Evolutionary conservation across 2,888 invertebrate species (phyloP), one percentile per base, ranked within the genome.

Genomic region (Altica lythri): DNA sequence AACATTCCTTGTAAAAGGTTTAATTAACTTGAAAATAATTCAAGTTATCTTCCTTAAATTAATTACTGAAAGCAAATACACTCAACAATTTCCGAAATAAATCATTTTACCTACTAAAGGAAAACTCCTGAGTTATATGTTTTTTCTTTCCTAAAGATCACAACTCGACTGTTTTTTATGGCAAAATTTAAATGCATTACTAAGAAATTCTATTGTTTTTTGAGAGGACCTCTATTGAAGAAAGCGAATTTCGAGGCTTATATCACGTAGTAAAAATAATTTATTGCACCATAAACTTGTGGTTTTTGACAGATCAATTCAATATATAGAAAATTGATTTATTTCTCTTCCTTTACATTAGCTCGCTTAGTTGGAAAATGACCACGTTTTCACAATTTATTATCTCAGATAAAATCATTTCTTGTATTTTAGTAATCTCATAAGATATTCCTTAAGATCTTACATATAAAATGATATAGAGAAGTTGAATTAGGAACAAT

Each of bases 191-290:
- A 47, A 47, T 47, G 47, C 47, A 38, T 29, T 29, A 47, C 37
- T 18, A 27, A 38, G 37, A 25, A 29, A 47, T 29, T 37, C 34
- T 29, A 47, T 47, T 47, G 47, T 47, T 47, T 47, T 47, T 47
- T 47, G 9, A 47, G 47, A 13, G 37, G 37, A 13, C 25, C 38
- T 47, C 47, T 27, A 47, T 47, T 47, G 38, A 38, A 47, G 34
- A 37, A 47, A 17, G 17, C 16, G 37, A 47, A 29, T 18, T 27
- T 37, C 37, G 27, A 19, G 30, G 47, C 37, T 43, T 38, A 47
- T 34, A 38, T 47, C 38, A 37, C 47, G 47, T 47, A 38, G 37
- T 47, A 38, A 47, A 47, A 38, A 47, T 47, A 47, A 47, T 47
- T 47, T 47, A 47, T 47, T 30, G 47, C 25, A n/a, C 46, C 29